These are phyloP conservation scores for Scolopax bukidnonensis DNA, from an alignment of 2,797 vertebrate species.

Conservation along the genomic window DNA sequence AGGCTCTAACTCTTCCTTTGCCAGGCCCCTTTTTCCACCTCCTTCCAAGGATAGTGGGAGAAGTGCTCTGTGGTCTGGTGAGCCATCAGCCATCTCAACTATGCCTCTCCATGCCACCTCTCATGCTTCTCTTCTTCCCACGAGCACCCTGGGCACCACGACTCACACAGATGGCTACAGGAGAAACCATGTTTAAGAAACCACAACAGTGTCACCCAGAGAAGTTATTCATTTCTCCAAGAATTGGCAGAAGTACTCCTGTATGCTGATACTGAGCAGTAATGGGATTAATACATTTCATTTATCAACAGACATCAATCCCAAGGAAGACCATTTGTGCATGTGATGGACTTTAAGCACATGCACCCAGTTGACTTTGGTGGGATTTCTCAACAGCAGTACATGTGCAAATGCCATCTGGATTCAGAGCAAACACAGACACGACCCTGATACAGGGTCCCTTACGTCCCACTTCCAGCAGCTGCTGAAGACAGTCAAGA, in stretches of 20 bases:
- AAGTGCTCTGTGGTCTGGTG: accelerated
- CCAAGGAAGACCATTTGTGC: not conserved
- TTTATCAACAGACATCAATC: not conserved
- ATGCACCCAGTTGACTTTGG: not conserved
- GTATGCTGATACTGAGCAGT: not conserved
- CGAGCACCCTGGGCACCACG: accelerated
- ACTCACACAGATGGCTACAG: not conserved
- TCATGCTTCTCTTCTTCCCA: accelerated
- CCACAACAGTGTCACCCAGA: accelerated
- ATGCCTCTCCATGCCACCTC: not conserved
- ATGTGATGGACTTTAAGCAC: not conserved
- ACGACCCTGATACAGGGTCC: not conserved
- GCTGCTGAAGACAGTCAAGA: not conserved
- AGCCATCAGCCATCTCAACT: not conserved
- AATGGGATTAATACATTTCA: not conserved
- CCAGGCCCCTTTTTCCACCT: not conserved
- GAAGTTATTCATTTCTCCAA: not conserved
- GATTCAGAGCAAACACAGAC: not conserved
- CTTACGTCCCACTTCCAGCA: not conserved
- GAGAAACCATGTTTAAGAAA: not conserved
- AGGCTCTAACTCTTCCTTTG: not conserved
- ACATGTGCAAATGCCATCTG: accelerated
- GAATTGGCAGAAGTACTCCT: not conserved
- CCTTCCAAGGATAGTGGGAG: not conserved
- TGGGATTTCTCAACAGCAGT: not conserved